These are phyloP conservation scores for Campoletis sonorensis DNA, from an alignment of 1,140 invertebrate species.

Conservation along the genomic window DNA sequence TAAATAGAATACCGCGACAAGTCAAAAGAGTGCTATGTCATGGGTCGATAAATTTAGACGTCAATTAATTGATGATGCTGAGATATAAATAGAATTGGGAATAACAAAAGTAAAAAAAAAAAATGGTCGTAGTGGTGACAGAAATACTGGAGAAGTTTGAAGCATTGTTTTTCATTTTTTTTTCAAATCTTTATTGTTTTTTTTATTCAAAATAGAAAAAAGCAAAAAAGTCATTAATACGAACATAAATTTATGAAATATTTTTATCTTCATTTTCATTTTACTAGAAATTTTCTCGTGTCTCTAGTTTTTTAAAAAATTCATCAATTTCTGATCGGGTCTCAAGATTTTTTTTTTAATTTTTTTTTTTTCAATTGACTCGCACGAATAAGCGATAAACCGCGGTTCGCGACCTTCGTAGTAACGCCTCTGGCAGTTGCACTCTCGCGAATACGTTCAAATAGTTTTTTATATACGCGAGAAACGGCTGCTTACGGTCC, in stretches of 20 bases:
- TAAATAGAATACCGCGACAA: background rate
- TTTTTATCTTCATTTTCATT: too few species aligned
- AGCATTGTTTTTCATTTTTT: too few species aligned
- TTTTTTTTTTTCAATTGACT: background rate
- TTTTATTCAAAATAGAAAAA: too few species aligned
- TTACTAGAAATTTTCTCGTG: background rate
- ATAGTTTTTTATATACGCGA: background rate
- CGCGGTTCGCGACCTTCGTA: background rate
- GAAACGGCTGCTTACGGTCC: background rate
- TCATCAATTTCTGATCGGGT: too few species aligned
- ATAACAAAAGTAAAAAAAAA: background rate
- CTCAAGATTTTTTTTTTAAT: too few species aligned
- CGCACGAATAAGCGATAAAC: background rate
- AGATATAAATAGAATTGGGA: too few species aligned
- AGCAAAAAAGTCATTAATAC: too few species aligned
- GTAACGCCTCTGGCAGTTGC: background rate
- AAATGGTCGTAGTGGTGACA: background rate
- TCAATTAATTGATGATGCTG: background rate
- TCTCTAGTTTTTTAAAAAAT: too few species aligned
- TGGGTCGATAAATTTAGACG: background rate
- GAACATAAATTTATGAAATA: too few species aligned
- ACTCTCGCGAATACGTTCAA: background rate
- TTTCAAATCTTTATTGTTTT: too few species aligned
- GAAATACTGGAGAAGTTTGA: background rate
- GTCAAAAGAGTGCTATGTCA: too few species aligned